Conservation (phyloP, 2,113 vertebrate species). For the Sinocyclocheilus maitianheensis region DNA sequence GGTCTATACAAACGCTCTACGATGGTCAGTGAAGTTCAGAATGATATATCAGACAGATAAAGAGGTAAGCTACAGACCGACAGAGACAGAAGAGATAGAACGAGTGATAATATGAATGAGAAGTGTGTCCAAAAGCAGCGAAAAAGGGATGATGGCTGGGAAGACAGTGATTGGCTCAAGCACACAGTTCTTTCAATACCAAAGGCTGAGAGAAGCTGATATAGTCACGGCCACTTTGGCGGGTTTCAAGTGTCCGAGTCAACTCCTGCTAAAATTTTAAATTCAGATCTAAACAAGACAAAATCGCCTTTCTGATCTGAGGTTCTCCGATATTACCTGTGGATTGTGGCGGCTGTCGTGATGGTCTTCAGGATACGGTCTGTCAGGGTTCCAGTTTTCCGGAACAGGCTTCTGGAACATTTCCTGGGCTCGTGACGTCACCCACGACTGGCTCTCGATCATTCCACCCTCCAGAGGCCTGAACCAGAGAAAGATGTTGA, state of each 20-base stretch:
- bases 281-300: not conserved
- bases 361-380: slow-evolving; percentile 78
- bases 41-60: slow-evolving; percentile 24
- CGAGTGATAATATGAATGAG: not conserved
- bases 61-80: slow-evolving; percentile 39
- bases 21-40: slow-evolving; percentile 6
- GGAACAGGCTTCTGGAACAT: slow-evolving; percentile 86
- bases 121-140: not conserved
- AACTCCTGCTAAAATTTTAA: not conserved
- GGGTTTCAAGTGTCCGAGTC: too few species aligned
- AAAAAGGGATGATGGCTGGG: not conserved
- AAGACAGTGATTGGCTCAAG: slow-evolving; percentile 26
- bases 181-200: not conserved
- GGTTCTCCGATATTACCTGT: slow-evolving; percentile 77
- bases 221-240: not conserved
- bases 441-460: slow-evolving; percentile 90
- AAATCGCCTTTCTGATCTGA: not conserved
- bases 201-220: slow-evolving; percentile 8
- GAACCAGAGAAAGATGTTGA: slow-evolving; percentile 37
- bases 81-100: slow-evolving; percentile 26
- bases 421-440: slow-evolving; percentile 87
- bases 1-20: not conserved
- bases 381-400: slow-evolving; percentile 89
- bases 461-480: slow-evolving; percentile 79
- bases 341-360: slow-evolving; percentile 85